Conservation (phyloP, 2,888 invertebrate species). For the Eupithecia inturbata region DNA sequence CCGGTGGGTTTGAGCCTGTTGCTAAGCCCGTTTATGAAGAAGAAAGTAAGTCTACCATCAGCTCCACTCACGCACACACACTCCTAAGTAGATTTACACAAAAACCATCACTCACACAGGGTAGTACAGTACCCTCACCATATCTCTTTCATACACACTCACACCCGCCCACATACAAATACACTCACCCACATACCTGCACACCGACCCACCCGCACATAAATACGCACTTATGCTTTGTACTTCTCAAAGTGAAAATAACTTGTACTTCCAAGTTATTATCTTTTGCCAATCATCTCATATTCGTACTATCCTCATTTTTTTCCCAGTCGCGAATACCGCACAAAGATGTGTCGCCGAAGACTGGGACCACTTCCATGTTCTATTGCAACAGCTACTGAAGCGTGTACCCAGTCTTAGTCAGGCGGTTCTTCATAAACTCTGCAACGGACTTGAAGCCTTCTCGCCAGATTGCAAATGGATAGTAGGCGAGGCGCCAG, state of each 20-base stretch:
- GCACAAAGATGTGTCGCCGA: conserved; percentile 88
- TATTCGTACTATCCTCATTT: background rate
- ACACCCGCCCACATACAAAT: background rate
- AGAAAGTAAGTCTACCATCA: conserved; percentile 65
- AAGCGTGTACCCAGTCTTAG: conserved; percentile 92
- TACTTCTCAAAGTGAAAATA: background rate
- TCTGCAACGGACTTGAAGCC: conserved; percentile 96
- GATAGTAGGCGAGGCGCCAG: conserved; percentile 91
- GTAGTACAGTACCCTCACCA: background rate
- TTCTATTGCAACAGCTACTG: conserved; percentile 92
- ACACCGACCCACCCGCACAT: too few relatives aligned
- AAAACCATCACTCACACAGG: background rate
- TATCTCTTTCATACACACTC: background rate
- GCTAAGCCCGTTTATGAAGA: conserved; percentile 96
- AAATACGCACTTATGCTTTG: background rate
- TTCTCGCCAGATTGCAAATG: conserved; percentile 99
- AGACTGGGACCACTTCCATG: conserved; percentile 99
- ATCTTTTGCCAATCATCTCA: background rate
- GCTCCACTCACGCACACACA: background rate
- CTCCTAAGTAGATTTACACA: background rate
- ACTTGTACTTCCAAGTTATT: background rate
- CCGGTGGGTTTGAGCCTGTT: conserved; percentile 95
- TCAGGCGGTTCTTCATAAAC: conserved; percentile 89
- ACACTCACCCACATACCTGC: background rate
- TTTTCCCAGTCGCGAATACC: conserved; percentile 75